Conservation (phyloP, 1,140 invertebrate genomes). For the Conus ventricosus region DNA sequence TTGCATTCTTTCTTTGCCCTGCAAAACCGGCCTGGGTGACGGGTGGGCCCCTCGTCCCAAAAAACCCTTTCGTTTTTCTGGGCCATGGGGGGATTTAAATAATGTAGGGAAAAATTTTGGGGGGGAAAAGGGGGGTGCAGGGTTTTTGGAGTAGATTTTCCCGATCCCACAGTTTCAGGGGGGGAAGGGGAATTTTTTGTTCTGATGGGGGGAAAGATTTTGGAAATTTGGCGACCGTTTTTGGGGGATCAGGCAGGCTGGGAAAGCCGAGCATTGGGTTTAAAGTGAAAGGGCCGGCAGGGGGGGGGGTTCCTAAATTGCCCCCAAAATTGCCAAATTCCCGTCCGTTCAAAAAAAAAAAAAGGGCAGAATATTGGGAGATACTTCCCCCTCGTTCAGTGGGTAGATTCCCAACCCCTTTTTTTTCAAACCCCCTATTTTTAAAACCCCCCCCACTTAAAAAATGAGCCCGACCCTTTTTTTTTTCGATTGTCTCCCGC, state of each 20-base stretch:
- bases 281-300: constrained; percentile 29
- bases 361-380: constrained; percentile 10
- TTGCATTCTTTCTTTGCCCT: neutral
- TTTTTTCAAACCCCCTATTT: constrained; percentile 18
- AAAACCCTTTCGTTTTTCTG: neutral
- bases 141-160: constrained; percentile 18
- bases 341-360: neutral
- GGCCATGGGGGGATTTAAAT: neutral
- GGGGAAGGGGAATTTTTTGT: constrained; percentile 14
- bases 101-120: neutral
- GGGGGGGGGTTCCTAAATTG: constrained; percentile 25
- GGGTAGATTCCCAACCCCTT: neutral
- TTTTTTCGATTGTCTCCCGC: constrained; percentile 19
- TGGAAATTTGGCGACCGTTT: constrained; percentile 22
- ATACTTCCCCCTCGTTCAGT: neutral
- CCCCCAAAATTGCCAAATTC: neutral
- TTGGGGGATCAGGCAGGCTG: constrained; percentile 24
- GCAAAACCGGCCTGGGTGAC: neutral
- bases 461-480: constrained; percentile 31
- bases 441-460: constrained; percentile 16
- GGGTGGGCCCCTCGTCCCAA: neutral
- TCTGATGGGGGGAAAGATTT: constrained; percentile 33
- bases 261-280: constrained; percentile 27
- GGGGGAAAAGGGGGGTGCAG: neutral
- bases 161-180: constrained; percentile 27